Evolutionary conservation across 2,797 vertebrate genomes (phyloP), one percentile per base, ranked within the genome.

Genomic region (Myripristis jacobus): DNA sequence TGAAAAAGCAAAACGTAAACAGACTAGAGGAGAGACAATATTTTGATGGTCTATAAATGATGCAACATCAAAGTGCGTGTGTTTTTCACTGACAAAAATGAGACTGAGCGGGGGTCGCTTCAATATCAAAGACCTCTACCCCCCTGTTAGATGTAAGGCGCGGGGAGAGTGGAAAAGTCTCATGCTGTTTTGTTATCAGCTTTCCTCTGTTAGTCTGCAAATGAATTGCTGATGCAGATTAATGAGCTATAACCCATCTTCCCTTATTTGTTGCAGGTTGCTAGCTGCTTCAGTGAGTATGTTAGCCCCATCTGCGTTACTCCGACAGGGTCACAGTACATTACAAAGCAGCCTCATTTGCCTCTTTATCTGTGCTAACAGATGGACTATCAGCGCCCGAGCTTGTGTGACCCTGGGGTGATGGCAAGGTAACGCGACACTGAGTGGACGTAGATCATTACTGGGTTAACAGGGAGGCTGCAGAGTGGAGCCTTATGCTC

Each of bases 211-310:
- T 88, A 81, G 80, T 73, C 87, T 76, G 81, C 87, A 89, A 91
- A 92, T 90, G 83, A 90, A 88, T 82, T 88, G 83, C 88, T 90
- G 89, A 90, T 91, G 85, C 85, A 79, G 90, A 88, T 90, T 92
- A 90, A 93, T 89, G 84, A 91, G 89, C 87, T 88, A 75, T 86
- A 88, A 87, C 83, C 84, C 73, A 75, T 84, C 75, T 79, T 55
- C 58, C 66, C 80, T 77, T 88, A 73, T 88, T 89, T 87, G 80
- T 82, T 77, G 75, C 83, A 75, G 82, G 81, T 85, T 86, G 44
- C 88, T 89, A 63, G 71, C 85, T 81, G 90, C 88, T 82, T 80
- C 82, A 46, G 69, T 75, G 88, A 75, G 71, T 75, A 57, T 67
- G 87, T 80, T 82, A 70, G 76, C 63, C 75, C 72, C 18, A 51